Percentiles rank a stretch among this genome's conserved stretches.
Conservation (phyloP, 2,113 vertebrate species). For the Vanacampus margaritifer region DNA sequence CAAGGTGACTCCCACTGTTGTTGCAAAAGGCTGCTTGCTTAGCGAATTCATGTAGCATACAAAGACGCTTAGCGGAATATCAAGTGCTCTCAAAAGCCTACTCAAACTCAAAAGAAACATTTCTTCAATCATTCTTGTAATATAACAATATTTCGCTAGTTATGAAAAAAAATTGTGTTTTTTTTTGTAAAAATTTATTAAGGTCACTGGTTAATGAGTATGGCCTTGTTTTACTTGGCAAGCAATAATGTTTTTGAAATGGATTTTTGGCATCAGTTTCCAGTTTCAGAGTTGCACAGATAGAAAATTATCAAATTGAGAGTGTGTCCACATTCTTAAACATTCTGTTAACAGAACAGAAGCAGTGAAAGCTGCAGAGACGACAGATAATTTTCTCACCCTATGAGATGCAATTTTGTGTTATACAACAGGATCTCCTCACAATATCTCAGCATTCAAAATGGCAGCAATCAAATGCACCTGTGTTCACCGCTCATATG, state of each 20-base stretch:
- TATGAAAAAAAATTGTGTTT: background rate
- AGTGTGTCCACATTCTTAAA: background rate
- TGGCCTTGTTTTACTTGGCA: constrained; percentile 20
- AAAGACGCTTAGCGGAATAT: background rate
- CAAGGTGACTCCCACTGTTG: constrained; percentile 40
- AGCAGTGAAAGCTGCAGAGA: background rate
- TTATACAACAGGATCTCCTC: no score
- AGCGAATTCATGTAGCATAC: constrained; percentile 23
- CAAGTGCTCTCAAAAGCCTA: constrained; percentile 1
- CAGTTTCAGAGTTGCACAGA: background rate
- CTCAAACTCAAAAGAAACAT: background rate
- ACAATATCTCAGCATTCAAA: no score
- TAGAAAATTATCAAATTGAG: no score
- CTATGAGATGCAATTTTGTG: no score
- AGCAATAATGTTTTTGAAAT: constrained; percentile 12
- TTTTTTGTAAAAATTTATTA: background rate
- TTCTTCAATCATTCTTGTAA: background rate
- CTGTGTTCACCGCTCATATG: no score
- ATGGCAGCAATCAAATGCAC: no score
- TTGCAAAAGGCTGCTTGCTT: constrained; percentile 25
- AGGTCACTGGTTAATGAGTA: background rate
- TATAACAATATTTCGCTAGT: background rate
- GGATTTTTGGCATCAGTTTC: constrained; percentile 2
- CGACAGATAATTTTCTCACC: background rate
- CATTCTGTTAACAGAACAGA: background rate